Evolutionary conservation across 2,113 vertebrate genomes (phyloP).

Genomic region (Neolamprologus kungweensis): DNA sequence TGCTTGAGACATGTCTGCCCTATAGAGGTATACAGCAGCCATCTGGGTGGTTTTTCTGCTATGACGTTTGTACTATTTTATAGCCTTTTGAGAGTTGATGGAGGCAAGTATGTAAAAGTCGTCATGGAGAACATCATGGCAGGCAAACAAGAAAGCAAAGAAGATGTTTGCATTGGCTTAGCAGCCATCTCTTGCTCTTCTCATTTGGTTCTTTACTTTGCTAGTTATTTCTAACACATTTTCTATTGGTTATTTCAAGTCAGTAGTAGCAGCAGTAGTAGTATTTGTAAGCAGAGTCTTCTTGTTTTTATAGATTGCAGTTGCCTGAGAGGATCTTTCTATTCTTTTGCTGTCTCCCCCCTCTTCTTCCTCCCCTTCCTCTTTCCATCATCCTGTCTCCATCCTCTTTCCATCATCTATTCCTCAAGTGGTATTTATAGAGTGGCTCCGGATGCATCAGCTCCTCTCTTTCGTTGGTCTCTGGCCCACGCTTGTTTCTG

Average conservation of each 20-base stretch:
- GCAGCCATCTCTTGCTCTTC: not conserved
- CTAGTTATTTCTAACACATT: not conserved
- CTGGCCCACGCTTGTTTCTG: conserved; percentile 45
- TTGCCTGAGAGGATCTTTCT: not conserved
- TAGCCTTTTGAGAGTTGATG: not conserved
- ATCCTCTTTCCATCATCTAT: conserved; percentile 33
- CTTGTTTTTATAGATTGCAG: not conserved
- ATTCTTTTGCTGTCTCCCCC: not conserved
- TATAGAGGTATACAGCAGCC: conserved; percentile 26
- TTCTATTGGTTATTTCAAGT: not conserved
- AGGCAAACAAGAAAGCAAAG: conserved; percentile 4
- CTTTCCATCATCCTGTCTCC: conserved; percentile 36
- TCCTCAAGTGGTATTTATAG: conserved; percentile 58
- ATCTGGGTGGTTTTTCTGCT: conserved; percentile 30
- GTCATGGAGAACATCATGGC: not conserved
- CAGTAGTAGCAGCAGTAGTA: not conserved
- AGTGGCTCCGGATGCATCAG: conserved; percentile 40
- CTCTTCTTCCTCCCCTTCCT: not conserved
- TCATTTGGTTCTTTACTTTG: not conserved
- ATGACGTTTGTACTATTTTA: not conserved
- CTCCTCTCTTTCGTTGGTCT: conserved; percentile 31
- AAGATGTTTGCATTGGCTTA: not conserved
- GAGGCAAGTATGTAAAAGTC: not conserved
- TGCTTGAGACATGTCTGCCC: conserved; percentile 13
- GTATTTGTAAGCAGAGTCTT: not conserved